A percentile compares a stretch with the other conserved stretches of the same genome.
Conservation (phyloP, 2,797 vertebrate genomes). For the Eulemur coronatus region DNA sequence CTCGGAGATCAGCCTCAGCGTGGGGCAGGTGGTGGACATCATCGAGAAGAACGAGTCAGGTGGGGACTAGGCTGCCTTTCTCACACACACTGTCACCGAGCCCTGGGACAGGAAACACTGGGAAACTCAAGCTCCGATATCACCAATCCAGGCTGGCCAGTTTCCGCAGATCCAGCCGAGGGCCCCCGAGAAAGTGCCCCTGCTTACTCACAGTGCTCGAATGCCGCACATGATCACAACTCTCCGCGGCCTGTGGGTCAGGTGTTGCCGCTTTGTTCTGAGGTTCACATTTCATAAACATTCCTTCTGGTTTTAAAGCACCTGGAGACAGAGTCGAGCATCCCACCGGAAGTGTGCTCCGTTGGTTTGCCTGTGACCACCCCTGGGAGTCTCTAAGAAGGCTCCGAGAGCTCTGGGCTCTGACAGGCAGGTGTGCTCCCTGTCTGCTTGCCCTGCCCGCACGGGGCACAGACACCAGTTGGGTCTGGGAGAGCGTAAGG, state of each 20-base stretch:
- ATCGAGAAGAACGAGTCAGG: constrained; percentile 99
- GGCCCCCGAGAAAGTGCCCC: neutral
- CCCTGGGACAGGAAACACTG: neutral
- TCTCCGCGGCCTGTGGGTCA: neutral
- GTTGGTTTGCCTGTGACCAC: neutral
- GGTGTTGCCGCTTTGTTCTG: fast-evolving
- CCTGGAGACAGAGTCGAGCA: neutral
- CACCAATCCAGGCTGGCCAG: fast-evolving
- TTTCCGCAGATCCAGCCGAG: neutral
- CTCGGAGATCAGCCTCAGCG: constrained; percentile 96
- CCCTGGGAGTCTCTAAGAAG: neutral
- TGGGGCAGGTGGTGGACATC: constrained; percentile 98
- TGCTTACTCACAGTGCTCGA: neutral
- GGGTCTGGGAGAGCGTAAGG: neutral
- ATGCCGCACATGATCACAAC: neutral
- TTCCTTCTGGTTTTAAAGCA: neutral
- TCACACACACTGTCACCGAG: neutral
- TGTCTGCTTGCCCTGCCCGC: neutral
- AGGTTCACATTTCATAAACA: neutral
- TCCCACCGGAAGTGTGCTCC: neutral
- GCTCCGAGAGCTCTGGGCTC: neutral
- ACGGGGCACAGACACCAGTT: too few relatives aligned
- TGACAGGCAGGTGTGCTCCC: neutral
- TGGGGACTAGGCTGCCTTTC: constrained; percentile 67
- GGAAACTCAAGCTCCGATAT: neutral